A percentile compares a stretch with the other conserved stretches of the same genome.
Conservation (phyloP, 2,113 vertebrate genomes). For the Chaetops frenatus region DNA sequence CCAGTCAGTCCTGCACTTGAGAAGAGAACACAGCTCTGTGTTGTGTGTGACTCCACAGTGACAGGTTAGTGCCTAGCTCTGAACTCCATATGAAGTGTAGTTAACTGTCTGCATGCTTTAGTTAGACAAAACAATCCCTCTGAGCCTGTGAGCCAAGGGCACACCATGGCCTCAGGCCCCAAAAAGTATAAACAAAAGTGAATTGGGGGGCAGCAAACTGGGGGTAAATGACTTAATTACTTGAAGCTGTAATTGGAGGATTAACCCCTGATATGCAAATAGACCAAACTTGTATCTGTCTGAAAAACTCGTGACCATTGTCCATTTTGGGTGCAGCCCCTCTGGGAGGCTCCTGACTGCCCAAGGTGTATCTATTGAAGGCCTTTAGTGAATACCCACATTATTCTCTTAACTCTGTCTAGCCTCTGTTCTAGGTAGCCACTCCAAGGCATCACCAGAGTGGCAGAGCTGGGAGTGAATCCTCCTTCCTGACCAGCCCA, state of each 20-base stretch:
- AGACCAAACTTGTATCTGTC: accelerated
- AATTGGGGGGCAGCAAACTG: not conserved
- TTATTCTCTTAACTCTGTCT: not conserved
- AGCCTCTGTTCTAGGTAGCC: not conserved
- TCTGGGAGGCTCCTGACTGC: not conserved
- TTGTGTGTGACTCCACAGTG: too few relatives aligned
- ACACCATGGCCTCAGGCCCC: not conserved
- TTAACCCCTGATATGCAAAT: not conserved
- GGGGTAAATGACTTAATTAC: not conserved
- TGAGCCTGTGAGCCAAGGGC: not conserved
- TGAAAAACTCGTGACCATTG: not conserved
- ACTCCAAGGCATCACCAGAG: not conserved
- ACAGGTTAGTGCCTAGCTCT: too few relatives aligned
- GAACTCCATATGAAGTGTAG: too few relatives aligned
- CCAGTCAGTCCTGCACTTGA: too few relatives aligned
- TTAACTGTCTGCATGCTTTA: not conserved
- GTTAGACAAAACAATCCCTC: not conserved
- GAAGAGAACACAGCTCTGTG: too few relatives aligned
- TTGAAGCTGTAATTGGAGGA: not conserved
- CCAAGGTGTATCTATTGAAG: not conserved
- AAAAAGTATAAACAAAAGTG: not conserved
- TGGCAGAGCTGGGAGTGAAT: not conserved
- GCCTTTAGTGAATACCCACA: not conserved
- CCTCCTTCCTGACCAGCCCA: not conserved
- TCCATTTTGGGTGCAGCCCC: not conserved